These are phyloP conservation scores for Morone chrysops DNA, from an alignment of 2,113 vertebrate genomes.

Conservation along the genomic window DNA sequence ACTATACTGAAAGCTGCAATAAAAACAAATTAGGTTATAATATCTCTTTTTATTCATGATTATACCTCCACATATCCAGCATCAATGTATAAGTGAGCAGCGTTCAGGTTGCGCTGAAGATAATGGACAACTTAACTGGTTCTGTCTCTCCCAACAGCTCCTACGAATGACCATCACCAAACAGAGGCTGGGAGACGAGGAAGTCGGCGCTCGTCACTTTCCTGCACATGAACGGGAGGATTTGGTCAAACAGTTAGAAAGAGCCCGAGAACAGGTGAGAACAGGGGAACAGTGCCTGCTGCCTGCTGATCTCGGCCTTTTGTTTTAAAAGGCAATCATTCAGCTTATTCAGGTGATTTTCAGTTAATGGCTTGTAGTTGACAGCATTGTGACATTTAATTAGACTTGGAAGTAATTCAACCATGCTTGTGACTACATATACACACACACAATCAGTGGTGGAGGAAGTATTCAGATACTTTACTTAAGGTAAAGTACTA, in stretches of 20 bases:
- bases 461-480: too few relatives aligned
- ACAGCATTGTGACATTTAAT: too few relatives aligned
- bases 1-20: neutral
- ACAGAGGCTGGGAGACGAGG: conserved; percentile 95
- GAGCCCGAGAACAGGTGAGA: conserved; percentile 90
- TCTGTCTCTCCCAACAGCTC: conserved; percentile 82
- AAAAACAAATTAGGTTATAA: neutral
- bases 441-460: neutral
- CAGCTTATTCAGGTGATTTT: too few relatives aligned
- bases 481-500: too few relatives aligned
- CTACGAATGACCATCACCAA: conserved; percentile 98
- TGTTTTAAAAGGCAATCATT: neutral
- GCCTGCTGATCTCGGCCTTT: too few relatives aligned
- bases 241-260: conserved; percentile 93
- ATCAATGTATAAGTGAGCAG: neutral
- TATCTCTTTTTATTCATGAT: neutral
- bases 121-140: too few relatives aligned
- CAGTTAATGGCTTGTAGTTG: too few relatives aligned
- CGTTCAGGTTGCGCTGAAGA: neutral
- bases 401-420: too few relatives aligned
- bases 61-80: neutral
- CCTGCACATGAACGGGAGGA: conserved; percentile 95
- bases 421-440: neutral
- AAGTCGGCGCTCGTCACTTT: conserved; percentile 93
- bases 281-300: neutral